These are phyloP conservation scores for Melanotaenia nigrans DNA, from an alignment of 2,797 vertebrate species.

Conservation along the genomic window DNA sequence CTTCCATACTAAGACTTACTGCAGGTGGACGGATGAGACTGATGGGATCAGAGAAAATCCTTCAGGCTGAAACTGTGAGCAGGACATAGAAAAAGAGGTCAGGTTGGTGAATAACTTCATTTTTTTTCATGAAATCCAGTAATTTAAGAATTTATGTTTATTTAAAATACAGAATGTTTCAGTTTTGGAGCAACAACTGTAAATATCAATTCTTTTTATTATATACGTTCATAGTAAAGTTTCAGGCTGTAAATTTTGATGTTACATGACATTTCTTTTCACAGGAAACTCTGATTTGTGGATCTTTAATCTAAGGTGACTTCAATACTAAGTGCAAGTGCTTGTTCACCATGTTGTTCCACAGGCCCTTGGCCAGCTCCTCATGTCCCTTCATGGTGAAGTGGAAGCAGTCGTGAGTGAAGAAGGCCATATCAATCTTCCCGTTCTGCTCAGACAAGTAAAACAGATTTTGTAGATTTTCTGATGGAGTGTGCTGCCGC, in stretches of 20 bases:
- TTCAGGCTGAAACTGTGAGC: constrained; percentile 82
- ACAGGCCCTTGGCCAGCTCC: constrained; percentile 85
- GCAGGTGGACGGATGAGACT: constrained; percentile 80
- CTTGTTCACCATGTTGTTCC: constrained; percentile 88
- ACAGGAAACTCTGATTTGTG: not conserved
- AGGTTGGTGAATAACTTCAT: not conserved
- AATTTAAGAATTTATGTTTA: not conserved
- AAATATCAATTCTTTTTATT: not conserved
- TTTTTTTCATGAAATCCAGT: not conserved
- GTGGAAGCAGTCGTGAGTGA: constrained; percentile 88
- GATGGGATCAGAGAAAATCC: constrained; percentile 81
- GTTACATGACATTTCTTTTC: not conserved
- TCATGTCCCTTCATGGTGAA: constrained; percentile 87
- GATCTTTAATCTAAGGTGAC: constrained; percentile 13
- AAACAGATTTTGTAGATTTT: constrained; percentile 24
- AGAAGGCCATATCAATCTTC: constrained; percentile 85
- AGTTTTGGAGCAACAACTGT: not conserved
- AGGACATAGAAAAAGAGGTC: constrained; percentile 12
- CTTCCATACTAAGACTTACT: constrained; percentile 59
- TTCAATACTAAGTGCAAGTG: not conserved
- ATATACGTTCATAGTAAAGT: not conserved
- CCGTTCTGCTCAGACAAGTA: constrained; percentile 72
- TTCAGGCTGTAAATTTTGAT: not conserved
- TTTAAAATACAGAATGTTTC: not conserved
- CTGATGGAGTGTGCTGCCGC: not conserved